phyloP scores from a whole-genome alignment of 2,888 invertebrate species.

The Sisyra nigra region DNA sequence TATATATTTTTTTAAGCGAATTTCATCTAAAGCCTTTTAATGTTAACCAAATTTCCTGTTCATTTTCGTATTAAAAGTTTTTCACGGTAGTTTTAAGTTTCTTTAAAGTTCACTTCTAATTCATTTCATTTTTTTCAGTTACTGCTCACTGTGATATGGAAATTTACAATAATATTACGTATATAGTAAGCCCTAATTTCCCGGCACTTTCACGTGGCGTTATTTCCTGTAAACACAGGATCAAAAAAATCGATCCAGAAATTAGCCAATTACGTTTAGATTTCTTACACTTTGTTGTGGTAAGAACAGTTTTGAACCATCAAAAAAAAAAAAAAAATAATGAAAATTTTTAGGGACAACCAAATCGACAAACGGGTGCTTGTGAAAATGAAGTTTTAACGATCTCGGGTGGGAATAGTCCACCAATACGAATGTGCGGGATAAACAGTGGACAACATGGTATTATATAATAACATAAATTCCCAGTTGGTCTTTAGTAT shows the following conservation, averaged over 20 bases:
- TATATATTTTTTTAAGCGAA: too few relatives aligned
- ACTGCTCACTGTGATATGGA: conserved; percentile 55
- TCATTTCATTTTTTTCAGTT: conserved; percentile 32
- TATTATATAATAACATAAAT: conserved; percentile 27
- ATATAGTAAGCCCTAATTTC: conserved; percentile 68
- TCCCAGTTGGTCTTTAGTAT: neutral
- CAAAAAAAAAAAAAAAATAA: too few relatives aligned
- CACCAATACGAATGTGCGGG: conserved; percentile 53
- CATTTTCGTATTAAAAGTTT: neutral
- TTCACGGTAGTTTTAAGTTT: neutral
- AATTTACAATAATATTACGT: conserved; percentile 63
- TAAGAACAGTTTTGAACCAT: conserved; percentile 32
- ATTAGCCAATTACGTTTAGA: conserved; percentile 72
- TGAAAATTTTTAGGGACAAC: conserved; percentile 54
- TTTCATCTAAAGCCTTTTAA: too few relatives aligned
- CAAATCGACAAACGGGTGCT: conserved; percentile 59
- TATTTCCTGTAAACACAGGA: conserved; percentile 49
- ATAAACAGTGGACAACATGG: conserved; percentile 74
- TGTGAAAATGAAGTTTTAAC: conserved; percentile 61
- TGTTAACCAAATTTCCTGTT: too few relatives aligned
- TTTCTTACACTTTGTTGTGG: conserved; percentile 68
- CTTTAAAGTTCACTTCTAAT: neutral
- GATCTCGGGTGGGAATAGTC: conserved; percentile 37
- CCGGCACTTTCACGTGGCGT: conserved; percentile 57
- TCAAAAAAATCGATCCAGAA: conserved; percentile 60